Percentiles rank a stretch among this genome's conserved stretches.
Conservation (phyloP, 2,888 invertebrate species). For the Xanthia icteritia region DNA sequence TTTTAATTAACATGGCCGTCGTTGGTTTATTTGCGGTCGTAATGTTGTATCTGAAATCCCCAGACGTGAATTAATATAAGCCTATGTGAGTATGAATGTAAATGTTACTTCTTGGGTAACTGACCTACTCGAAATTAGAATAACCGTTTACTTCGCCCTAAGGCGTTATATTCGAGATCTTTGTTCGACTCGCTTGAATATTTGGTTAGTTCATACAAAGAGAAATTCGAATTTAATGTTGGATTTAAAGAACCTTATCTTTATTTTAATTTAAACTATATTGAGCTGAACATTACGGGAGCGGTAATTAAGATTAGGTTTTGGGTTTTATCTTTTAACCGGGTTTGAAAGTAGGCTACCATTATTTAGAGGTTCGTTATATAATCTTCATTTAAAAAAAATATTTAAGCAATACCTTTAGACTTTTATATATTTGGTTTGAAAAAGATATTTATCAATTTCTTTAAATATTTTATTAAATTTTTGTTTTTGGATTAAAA, state of each 20-base stretch:
- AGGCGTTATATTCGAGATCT: conserved; percentile 14
- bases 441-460: too few species aligned
- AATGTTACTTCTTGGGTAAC: conserved; percentile 27
- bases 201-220: conserved; percentile 23
- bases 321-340: conserved; percentile 6
- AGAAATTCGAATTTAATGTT: conserved; percentile 30
- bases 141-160: conserved; percentile 30
- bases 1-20: conserved; percentile 77
- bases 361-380: background rate
- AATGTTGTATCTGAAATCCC: conserved; percentile 57
- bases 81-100: conserved; percentile 27
- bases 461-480: too few species aligned
- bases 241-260: conserved; percentile 14
- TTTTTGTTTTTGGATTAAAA: too few species aligned
- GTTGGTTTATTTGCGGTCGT: conserved; percentile 68
- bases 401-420: background rate
- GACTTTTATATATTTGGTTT: too few species aligned
- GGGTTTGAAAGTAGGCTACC: background rate
- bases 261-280: conserved; percentile 27
- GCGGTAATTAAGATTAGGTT: conserved; percentile 26
- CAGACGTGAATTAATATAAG: conserved; percentile 51
- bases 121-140: conserved; percentile 34
- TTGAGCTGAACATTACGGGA: conserved; percentile 4
- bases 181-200: conserved; percentile 12
- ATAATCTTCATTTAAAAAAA: background rate